phyloP scores from a whole-genome alignment of 1,140 invertebrate genomes.

The Drosophila bipectinata region DNA sequence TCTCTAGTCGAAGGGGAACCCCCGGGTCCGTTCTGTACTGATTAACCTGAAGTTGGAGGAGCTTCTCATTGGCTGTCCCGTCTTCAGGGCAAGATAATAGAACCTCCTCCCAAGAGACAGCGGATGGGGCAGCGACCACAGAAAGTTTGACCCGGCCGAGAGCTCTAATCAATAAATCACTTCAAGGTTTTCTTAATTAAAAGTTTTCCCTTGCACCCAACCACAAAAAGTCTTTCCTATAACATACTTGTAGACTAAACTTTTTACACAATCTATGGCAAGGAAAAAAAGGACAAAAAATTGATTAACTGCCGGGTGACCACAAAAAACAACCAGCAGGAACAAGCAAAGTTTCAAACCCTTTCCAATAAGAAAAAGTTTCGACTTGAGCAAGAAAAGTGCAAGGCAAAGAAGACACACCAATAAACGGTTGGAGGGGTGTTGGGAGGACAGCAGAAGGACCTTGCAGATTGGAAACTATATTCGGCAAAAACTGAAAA shows the following conservation, averaged over 20 bases:
- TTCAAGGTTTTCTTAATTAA: constrained; percentile 84
- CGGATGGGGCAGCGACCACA: constrained; percentile 23
- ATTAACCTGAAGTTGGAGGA: constrained; percentile 51
- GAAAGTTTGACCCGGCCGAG: constrained; percentile 47
- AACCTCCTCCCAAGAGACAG: neutral
- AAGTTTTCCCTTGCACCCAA: constrained; percentile 70
- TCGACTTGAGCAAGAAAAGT: constrained; percentile 74
- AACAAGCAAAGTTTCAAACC: constrained; percentile 54
- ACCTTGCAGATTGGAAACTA: constrained; percentile 21
- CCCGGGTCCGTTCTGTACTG: constrained; percentile 11
- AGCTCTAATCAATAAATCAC: constrained; percentile 83
- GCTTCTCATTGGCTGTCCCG: constrained; percentile 12
- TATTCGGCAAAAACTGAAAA: constrained; percentile 58
- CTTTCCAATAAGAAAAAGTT: constrained; percentile 70
- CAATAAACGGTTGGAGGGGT: constrained; percentile 2
- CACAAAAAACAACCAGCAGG: constrained; percentile 56
- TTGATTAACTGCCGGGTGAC: constrained; percentile 76
- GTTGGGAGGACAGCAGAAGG: neutral
- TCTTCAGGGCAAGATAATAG: neutral
- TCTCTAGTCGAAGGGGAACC: constrained; percentile 22
- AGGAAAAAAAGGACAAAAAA: constrained; percentile 61
- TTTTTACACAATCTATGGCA: constrained; percentile 43
- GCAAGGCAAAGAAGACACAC: constrained; percentile 39
- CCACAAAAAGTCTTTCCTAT: constrained; percentile 59
- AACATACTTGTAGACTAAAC: constrained; percentile 45